These are phyloP conservation scores for Eciton burchellii DNA, from an alignment of 1,140 invertebrate genomes.

Conservation along the genomic window DNA sequence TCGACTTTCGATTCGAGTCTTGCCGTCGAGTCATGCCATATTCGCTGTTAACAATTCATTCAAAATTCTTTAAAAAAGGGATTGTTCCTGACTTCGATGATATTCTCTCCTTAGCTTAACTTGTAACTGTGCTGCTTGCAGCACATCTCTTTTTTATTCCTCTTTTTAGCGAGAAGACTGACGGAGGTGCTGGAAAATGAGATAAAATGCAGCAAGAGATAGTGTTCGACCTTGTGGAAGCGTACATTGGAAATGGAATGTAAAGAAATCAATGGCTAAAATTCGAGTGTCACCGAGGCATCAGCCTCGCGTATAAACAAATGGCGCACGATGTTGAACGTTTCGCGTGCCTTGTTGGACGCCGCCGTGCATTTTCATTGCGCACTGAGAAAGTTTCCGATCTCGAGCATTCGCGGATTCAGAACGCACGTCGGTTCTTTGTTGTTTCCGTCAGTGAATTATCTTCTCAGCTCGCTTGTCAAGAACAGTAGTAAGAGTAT, in stretches of 20 bases:
- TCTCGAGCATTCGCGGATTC: slow-evolving; percentile 6
- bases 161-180: not conserved
- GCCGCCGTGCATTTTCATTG: slow-evolving; percentile 47
- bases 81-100: not conserved
- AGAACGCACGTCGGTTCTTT: slow-evolving; percentile 12
- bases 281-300: not conserved
- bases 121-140: too few species aligned
- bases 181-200: not conserved
- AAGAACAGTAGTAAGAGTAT: not conserved
- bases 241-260: not conserved
- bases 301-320: slow-evolving; percentile 16
- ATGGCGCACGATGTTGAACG: slow-evolving; percentile 26
- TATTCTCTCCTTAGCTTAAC: too few species aligned
- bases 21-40: not conserved
- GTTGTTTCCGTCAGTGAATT: slow-evolving; percentile 1
- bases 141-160: too few species aligned
- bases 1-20: not conserved
- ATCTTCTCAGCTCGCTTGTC: not conserved
- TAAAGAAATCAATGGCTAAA: not conserved
- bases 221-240: not conserved
- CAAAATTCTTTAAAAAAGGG: not conserved
- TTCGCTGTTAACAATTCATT: not conserved
- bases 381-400: slow-evolving; percentile 42
- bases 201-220: not conserved
- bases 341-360: slow-evolving; percentile 30